Evolutionary conservation across 2,113 vertebrate species (phyloP).

Genomic region (Pteruthius melanotis): DNA sequence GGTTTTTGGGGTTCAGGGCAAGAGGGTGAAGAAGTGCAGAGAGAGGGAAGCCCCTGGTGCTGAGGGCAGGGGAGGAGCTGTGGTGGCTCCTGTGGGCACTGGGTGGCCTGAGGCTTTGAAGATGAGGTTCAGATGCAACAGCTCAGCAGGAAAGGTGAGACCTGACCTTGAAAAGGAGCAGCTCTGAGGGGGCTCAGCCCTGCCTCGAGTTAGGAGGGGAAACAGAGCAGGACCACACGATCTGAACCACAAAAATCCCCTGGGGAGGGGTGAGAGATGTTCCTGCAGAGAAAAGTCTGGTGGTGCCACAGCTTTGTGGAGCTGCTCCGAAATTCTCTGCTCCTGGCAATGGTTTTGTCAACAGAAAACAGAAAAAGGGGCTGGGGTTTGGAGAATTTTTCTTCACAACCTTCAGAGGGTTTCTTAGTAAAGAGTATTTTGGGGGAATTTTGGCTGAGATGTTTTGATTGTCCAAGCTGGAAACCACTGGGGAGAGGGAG

Average conservation of each 20-base stretch:
- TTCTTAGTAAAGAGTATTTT: neutral
- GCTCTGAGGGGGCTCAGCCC: neutral
- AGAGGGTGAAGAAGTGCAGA: neutral
- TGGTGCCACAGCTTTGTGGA: neutral
- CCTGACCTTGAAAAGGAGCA: neutral
- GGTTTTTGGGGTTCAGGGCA: neutral
- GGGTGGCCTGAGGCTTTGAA: neutral
- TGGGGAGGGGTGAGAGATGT: neutral
- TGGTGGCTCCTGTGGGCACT: neutral
- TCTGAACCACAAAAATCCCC: neutral
- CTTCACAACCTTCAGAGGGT: neutral
- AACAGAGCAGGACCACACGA: neutral
- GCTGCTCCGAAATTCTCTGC: neutral
- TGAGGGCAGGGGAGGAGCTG: neutral
- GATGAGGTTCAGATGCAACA: neutral
- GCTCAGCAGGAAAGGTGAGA: neutral
- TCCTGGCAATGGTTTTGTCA: neutral
- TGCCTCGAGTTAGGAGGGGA: neutral
- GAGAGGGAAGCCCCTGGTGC: neutral
- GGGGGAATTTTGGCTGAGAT: neutral
- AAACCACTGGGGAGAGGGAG: neutral
- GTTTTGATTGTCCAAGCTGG: neutral
- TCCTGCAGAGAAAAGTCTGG: neutral
- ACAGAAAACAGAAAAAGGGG: neutral
- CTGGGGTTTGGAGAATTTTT: neutral